Conservation (phyloP, 1,140 invertebrate species). For the Heliconius melpomene region DNA sequence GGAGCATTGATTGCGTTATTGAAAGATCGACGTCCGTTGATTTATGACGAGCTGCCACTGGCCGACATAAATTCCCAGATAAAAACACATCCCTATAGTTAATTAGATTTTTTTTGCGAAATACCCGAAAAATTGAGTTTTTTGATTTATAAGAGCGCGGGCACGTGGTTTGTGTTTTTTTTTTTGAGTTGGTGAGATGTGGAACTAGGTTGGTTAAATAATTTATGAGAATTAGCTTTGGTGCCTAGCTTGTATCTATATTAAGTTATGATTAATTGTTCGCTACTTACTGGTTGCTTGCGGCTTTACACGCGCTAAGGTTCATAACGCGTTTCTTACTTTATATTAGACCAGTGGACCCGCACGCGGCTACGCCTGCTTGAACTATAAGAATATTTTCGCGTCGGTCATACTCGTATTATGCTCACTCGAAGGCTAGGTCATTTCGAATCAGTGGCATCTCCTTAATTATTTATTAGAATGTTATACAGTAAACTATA, state of each 20-base stretch:
- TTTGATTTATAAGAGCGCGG: neutral
- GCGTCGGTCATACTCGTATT: no score
- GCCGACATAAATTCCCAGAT: slow-evolving; percentile 38
- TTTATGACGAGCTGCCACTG: slow-evolving; percentile 64
- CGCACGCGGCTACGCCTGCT: no score
- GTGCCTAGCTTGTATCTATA: neutral
- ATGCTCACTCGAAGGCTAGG: no score
- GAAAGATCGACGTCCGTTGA: slow-evolving; percentile 72
- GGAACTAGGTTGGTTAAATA: neutral
- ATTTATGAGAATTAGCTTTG: neutral
- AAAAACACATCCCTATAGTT: slow-evolving; percentile 21
- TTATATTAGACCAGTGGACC: no score
- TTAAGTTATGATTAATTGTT: neutral
- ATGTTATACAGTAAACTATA: no score
- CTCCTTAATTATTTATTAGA: no score
- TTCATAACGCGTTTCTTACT: neutral
- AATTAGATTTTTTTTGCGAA: slow-evolving; percentile 26
- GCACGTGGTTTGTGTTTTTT: slow-evolving; percentile 2
- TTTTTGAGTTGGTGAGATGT: neutral
- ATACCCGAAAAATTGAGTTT: slow-evolving; percentile 7
- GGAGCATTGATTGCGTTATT: slow-evolving; percentile 77
- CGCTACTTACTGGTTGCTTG: neutral
- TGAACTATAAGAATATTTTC: no score
- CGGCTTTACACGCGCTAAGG: neutral
- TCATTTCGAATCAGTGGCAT: no score